A percentile compares a stretch with the other conserved stretches of the same genome.
Evolutionary conservation across 2,888 invertebrate species (phyloP).

Genomic region (Polyommatus iphigenia): DNA sequence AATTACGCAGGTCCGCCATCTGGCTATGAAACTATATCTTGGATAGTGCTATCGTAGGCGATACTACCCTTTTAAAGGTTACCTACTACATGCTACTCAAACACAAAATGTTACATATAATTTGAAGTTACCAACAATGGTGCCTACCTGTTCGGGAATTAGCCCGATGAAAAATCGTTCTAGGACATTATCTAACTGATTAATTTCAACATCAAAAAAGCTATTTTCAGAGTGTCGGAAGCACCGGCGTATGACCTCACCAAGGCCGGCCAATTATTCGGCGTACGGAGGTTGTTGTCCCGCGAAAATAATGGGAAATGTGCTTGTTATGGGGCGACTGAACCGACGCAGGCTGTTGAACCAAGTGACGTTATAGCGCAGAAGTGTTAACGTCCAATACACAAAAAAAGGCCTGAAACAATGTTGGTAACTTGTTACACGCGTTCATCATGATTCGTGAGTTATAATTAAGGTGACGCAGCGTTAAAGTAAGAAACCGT

Average conservation of each 20-base stretch:
- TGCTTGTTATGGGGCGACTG: constrained; percentile 53
- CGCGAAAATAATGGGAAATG: constrained; percentile 51
- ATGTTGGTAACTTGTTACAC: no score
- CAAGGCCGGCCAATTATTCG: constrained; percentile 51
- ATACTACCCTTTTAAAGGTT: no score
- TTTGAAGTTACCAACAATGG: no score
- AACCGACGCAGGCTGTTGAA: constrained; percentile 35
- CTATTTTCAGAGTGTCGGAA: background rate
- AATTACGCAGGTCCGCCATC: no score
- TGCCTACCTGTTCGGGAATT: background rate
- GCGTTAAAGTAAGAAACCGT: no score
- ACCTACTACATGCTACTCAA: no score
- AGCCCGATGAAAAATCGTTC: background rate
- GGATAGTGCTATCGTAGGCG: no score
- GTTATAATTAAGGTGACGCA: no score
- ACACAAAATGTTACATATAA: no score
- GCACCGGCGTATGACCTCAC: constrained; percentile 47
- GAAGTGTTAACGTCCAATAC: background rate
- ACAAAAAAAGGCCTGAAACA: background rate
- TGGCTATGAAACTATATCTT: no score
- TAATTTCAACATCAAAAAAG: background rate
- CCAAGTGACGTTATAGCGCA: constrained; percentile 12
- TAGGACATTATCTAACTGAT: background rate
- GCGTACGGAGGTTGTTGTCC: constrained; percentile 39
- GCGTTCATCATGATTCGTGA: background rate